Base-by-base conservation (phyloP, 2,888 invertebrate genomes). In the Amblyjoppa fuscipennis region DNA sequence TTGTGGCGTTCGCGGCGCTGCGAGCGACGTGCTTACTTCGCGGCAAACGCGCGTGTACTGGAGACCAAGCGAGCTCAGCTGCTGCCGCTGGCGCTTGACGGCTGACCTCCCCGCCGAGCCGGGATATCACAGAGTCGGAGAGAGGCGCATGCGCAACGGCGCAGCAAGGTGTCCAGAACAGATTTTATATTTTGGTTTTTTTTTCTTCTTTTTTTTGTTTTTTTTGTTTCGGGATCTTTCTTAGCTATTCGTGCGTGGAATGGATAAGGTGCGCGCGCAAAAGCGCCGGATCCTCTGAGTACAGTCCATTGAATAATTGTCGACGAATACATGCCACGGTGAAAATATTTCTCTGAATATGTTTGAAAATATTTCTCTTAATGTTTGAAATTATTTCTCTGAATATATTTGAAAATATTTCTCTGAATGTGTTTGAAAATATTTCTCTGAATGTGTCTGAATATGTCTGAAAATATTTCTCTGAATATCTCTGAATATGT, bases 31-130 rank as follows among this genome's bases (percentile, higher is more conserved):
- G 41, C 71, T 16, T 59, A 82, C 82, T 66, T 71, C 61, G 74
- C 83, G 81, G 79, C 74, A 82, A 78, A 82, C 85, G 86, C 87
- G 87, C 87, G 86, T 86, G 79, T 71, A 88, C 87, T 88, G 85
- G 77, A 68, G 74, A 59, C 76, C 76, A 84, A 61, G 31, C 25
- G 76, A 73, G 73, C 86, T 84, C 85, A 84, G 77, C 84, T 84
- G 84, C 76, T 80, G 74, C 56, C 25, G 85, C 80, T 86, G 88
- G 82, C 83, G 87, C 82, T 87, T 84, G 87, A 86, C 84, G 84
- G 87, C 81, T 83, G 84, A 87, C 83, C 80, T 84, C 84, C 83
- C 77, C 84, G 74, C 49, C 56, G 20, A 77, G 45, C 64, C 83
- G 68, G 78, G 56, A 7, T 34, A 59, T 66, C 75, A 61, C 68